These are phyloP conservation scores for Caenorhabditis auriculariae DNA, from an alignment of 2,888 invertebrate genomes.

Conservation along the genomic window DNA sequence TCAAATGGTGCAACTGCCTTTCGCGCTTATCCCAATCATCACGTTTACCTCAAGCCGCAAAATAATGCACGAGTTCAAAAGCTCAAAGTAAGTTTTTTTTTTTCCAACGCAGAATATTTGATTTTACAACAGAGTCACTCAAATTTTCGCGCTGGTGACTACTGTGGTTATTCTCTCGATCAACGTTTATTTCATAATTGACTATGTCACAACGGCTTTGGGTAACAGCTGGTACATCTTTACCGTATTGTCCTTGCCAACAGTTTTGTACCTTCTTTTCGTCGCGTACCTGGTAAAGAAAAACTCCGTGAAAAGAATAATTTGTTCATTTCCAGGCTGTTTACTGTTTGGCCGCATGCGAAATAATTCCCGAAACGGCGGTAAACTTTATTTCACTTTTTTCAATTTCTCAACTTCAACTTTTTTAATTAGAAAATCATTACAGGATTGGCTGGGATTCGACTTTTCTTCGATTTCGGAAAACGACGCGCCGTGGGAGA, in stretches of 20 bases:
- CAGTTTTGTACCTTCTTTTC: conserved; percentile 75
- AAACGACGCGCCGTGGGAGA: conserved; percentile 14
- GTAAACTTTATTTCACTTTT: no score
- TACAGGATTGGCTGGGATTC: conserved; percentile 6
- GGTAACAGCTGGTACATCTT: conserved; percentile 65
- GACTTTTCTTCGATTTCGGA: conserved; percentile 5
- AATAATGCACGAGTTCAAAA: conserved; percentile 83
- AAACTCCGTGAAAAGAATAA: neutral
- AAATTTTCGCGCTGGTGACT: conserved; percentile 73
- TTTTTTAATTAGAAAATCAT: neutral
- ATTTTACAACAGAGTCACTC: conserved; percentile 68
- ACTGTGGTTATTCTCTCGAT: conserved; percentile 77
- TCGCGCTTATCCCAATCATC: conserved; percentile 82
- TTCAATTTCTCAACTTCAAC: no score
- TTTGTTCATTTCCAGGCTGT: conserved; percentile 26
- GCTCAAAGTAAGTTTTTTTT: conserved; percentile 71
- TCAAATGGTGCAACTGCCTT: conserved; percentile 75
- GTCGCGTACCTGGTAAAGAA: conserved; percentile 74
- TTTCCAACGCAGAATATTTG: neutral
- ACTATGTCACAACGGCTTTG: conserved; percentile 67
- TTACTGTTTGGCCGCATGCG: conserved; percentile 40
- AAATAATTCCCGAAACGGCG: conserved; percentile 29
- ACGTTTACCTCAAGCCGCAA: conserved; percentile 79
- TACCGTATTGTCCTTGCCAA: conserved; percentile 69
- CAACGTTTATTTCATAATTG: conserved; percentile 78